Percentiles rank a stretch among this genome's conserved stretches.
phyloP scores from a whole-genome alignment of 2,888 invertebrate genomes.

The Cephalotes varians region DNA sequence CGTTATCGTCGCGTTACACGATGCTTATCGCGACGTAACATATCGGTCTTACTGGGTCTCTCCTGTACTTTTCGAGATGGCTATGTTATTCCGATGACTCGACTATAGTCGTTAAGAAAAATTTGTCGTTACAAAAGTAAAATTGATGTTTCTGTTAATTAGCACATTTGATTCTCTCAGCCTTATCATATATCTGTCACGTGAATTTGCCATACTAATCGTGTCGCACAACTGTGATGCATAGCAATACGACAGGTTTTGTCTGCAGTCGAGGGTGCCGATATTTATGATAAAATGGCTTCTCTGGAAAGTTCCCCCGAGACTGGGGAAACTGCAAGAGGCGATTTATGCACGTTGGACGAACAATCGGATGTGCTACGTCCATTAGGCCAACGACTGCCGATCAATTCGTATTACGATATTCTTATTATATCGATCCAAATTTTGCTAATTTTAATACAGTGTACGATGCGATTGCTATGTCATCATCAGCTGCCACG shows the following conservation, averaged over 20 bases:
- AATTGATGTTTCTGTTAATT: background rate
- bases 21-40: constrained; percentile 42
- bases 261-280: constrained; percentile 39
- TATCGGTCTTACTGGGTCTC: background rate
- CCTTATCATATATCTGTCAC: background rate
- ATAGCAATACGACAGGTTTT: constrained; percentile 7
- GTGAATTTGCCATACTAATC: constrained; percentile 20
- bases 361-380: constrained; percentile 72
- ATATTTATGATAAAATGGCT: constrained; percentile 78
- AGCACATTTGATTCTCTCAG: background rate
- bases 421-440: constrained; percentile 64
- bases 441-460: constrained; percentile 12
- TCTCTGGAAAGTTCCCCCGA: constrained; percentile 77
- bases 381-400: constrained; percentile 81
- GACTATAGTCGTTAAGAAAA: background rate
- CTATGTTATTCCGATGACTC: background rate
- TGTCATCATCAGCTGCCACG: background rate
- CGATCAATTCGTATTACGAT: constrained; percentile 77
- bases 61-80: background rate
- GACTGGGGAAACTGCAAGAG: constrained; percentile 73
- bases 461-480: background rate
- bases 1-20: constrained; percentile 42
- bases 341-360: constrained; percentile 76
- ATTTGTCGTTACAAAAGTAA: background rate
- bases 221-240: background rate